Evolutionary conservation across 2,113 vertebrate genomes (phyloP).

Genomic region (Macrotis lagotis): DNA sequence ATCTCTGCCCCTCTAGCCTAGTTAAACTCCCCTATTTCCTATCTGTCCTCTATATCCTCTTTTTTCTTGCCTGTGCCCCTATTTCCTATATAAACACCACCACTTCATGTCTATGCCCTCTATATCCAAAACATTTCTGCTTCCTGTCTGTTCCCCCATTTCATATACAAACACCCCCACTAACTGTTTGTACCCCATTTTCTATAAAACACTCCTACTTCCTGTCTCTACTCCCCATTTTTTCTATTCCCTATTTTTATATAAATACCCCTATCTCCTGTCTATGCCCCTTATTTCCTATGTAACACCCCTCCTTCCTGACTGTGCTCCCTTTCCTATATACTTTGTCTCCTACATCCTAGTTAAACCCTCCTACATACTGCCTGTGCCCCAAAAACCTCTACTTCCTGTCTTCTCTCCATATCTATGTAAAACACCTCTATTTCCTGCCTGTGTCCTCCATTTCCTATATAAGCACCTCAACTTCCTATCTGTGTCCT

Average conservation of each 20-base stretch:
- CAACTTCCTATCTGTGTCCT: neutral
- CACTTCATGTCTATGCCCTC: too few species aligned
- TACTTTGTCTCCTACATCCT: too few species aligned
- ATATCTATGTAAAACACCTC: neutral
- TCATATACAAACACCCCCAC: too few species aligned
- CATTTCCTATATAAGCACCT: neutral
- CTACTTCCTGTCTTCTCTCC: neutral
- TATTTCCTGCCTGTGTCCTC: neutral
- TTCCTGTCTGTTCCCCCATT: too few species aligned
- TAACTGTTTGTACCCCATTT: neutral
- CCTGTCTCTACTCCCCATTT: neutral
- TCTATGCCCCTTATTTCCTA: neutral
- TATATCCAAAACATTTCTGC: too few species aligned
- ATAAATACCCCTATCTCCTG: neutral
- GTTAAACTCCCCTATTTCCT: neutral
- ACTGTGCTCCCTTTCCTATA: too few species aligned
- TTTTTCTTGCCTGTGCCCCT: neutral
- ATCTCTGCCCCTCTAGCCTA: neutral
- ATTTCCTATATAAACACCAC: neutral
- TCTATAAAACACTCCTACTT: neutral
- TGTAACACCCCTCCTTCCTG: too few species aligned
- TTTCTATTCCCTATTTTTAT: neutral
- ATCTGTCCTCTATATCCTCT: neutral
- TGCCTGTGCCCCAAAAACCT: neutral
- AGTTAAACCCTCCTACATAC: neutral